Evolutionary conservation across 2,888 invertebrate genomes (phyloP), one percentile per base, ranked within the genome.

Genomic region (Apodemia hepburni): DNA sequence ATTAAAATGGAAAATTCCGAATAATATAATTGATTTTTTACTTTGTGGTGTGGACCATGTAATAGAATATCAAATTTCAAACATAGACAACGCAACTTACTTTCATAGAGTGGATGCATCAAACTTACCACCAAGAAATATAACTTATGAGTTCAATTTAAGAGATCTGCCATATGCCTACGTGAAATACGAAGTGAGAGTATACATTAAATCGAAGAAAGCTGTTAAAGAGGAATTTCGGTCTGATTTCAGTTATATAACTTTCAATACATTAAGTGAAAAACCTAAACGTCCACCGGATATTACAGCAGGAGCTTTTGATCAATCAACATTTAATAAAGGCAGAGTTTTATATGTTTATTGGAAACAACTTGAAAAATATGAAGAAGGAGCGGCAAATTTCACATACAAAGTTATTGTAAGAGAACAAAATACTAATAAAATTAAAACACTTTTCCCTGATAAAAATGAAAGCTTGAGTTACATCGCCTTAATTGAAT

Each of bases 251-350:
- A 92, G 93, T 57, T 92, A 90, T 49, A 79, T 91, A 59, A 85
- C 93, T 2, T 93, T 95, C 69, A 90, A 92, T 68, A 97, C 97
- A 4, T 84, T 77, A 18, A 92, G 92, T 75, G 89, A 90, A 68
- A 81, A 66, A 64, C 97, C 97, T 2, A 92, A 89, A 18, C 85
- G 92, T 42, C 93, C 97, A 42, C 97, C 97, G 0, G 92, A 92
- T 61, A 94, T 95, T 3, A 94, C 94, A 68, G 87, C 94, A 17
- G 97, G 97, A 51, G 95, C 95, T 74, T 97, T 97, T 78, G 94
- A 95, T 78, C 92, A 94, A 68, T 84, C 86, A 84, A 80, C 80
- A 61, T 92, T 81, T 73, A 85, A 91, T 22, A 81, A 84, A 49
- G 91, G 92, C 65, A 89, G 95, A 68, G 92, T 94, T 62, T 87